Evolutionary conservation across 2,113 vertebrate genomes (phyloP).

Genomic region (Semicossyphus pulcher): DNA sequence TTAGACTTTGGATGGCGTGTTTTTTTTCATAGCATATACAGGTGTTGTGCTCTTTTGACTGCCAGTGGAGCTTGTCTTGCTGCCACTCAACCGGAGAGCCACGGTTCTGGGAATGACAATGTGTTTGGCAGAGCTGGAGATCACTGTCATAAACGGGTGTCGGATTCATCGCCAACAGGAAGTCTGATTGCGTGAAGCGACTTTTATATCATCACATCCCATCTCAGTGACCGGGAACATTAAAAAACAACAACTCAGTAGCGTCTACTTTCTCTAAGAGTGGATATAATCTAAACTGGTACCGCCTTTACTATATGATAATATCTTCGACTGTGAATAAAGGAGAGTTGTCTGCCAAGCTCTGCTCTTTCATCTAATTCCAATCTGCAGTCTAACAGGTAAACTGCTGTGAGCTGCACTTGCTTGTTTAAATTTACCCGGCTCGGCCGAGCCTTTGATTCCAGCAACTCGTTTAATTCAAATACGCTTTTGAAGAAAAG

Average conservation of each 20-base stretch:
- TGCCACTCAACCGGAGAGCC: conserved; percentile 59
- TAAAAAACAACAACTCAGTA: conserved; percentile 53
- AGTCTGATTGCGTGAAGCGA: conserved; percentile 41
- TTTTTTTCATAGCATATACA: conserved; percentile 56
- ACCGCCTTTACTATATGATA: conserved; percentile 72
- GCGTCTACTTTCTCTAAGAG: conserved; percentile 40
- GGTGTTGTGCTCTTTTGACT: conserved; percentile 74
- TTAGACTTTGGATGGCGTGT: conserved; percentile 25
- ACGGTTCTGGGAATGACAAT: conserved; percentile 71
- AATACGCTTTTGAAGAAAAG: conserved; percentile 95
- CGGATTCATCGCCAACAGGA: conserved; percentile 59
- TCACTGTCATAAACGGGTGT: conserved; percentile 69
- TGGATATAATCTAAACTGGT: conserved; percentile 72
- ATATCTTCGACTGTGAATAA: conserved; percentile 71
- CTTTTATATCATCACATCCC: conserved; percentile 56
- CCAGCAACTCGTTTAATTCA: conserved; percentile 95
- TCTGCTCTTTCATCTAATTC: conserved; percentile 86
- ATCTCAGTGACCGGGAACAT: conserved; percentile 25
- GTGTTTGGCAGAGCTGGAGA: conserved; percentile 63
- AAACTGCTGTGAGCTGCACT: conserved; percentile 93
- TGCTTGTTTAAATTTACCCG: conserved; percentile 95
- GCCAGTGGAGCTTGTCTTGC: conserved; percentile 66
- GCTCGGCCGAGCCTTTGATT: conserved; percentile 92
- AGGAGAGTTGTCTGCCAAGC: conserved; percentile 65
- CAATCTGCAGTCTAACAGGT: conserved; percentile 91